Conservation (phyloP, 2,888 invertebrate species). For the Tetragonula carbonaria region DNA sequence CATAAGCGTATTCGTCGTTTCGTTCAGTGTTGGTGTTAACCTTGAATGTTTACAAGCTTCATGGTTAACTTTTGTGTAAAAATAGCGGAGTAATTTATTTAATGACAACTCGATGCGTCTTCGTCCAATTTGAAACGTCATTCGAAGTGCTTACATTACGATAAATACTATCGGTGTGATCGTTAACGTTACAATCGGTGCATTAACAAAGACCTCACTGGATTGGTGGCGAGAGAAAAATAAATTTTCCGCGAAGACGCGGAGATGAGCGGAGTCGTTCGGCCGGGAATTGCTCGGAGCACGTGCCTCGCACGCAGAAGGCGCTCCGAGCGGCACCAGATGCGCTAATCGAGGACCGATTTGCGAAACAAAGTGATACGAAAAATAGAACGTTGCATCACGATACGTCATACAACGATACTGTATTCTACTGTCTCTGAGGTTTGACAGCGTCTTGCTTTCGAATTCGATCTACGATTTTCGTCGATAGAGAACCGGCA, state of each 20-base stretch:
- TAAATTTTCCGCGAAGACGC: slow-evolving; percentile 29
- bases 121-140: not conserved
- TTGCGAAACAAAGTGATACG: slow-evolving; percentile 46
- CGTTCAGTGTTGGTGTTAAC: slow-evolving; percentile 53
- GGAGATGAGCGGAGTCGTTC: slow-evolving; percentile 74
- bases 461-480: slow-evolving; percentile 18
- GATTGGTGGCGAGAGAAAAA: not conserved
- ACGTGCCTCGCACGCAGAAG: slow-evolving; percentile 80
- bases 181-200: not conserved
- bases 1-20: not conserved
- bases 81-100: not conserved
- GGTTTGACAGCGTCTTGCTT: not conserved
- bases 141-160: not conserved
- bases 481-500: slow-evolving; percentile 24
- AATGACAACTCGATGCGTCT: not conserved
- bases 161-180: slow-evolving; percentile 18
- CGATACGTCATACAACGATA: no score
- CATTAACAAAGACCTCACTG: not conserved
- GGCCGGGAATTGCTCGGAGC: slow-evolving; percentile 76
- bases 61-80: not conserved
- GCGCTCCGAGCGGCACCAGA: slow-evolving; percentile 71
- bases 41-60: slow-evolving; percentile 44
- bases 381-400: slow-evolving; percentile 39
- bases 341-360: slow-evolving; percentile 67
- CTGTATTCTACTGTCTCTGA: not conserved